Base-by-base conservation (phyloP, 2,888 invertebrate species). In the Rhingia rostrata region DNA sequence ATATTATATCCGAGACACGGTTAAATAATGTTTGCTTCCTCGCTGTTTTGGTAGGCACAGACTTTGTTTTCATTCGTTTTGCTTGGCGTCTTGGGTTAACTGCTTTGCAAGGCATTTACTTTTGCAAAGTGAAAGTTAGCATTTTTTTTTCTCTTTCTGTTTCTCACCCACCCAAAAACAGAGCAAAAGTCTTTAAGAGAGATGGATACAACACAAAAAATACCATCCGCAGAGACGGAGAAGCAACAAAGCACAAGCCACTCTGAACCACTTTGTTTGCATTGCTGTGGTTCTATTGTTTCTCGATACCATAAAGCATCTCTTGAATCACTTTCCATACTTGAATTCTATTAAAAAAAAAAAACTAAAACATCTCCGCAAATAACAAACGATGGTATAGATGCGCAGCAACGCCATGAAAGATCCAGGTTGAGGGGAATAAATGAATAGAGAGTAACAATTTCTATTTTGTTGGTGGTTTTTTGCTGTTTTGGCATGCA, bases 81-180 rank as follows among this genome's bases (percentile, higher is more conserved):
- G 33, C 33, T 56, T 54, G 33, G 43, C 58, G 53, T 66, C 56
- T 39, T 66, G 66, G 37, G 69, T 51, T 49, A 43, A 60, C 35
- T 45, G 37, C 47, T 63, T 47, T 70, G 35, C 56, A 63, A 60
- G 49, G 51, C 73, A 61, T 61, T 82, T 77, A 72, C 53, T 72
- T 77, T 43, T 30, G 9, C 49, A 60, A 74, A 83, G 83, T 83
- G 83, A 83, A 83, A 83, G 83, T 83, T 78, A 32, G 6, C n/a
- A 14, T 4, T 32, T 39, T 3, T 9, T 41, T 41, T 66, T 22
- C 47, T 54, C 49, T 14, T 58, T 58, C 77, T 54, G 61, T 53
- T 69, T 61, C n/a, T 35, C 53, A 61, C 14, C 58, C 45, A 63
- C 12, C 60, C 58, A 14, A 70, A 60, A 45, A 6, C 43, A 37